Evolutionary conservation across 2,888 invertebrate genomes (phyloP), one percentile per base, ranked within the genome.

Genomic region (Parnassius apollo): DNA sequence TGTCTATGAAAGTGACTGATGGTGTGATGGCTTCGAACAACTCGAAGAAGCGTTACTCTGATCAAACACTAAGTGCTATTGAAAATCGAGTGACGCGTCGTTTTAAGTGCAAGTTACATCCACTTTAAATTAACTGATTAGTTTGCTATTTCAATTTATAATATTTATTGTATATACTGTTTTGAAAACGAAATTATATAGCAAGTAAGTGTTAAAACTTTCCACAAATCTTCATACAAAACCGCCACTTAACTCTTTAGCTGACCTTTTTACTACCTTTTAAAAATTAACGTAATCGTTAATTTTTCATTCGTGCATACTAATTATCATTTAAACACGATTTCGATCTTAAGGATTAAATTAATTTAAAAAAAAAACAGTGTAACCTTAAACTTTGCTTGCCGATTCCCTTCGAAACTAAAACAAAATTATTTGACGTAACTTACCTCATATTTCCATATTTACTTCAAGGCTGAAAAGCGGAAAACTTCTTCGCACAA

Each of bases 1-100:
- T 0, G 83, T 91, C 66, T 92, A 88, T 78, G 92, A 92, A 68
- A 92, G 92, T 70, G 92, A 92, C 82, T 92, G 91, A 92, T 88
- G 85, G 85, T 83, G 81, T 76, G 83, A 79, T 9, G 68, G 73
- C 79, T 85, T 86, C 83, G 83, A 90, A 66, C 85, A 83, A 78
- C 81, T 89, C 73, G 88, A 89, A 81, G 90, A 90, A 75, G 88
- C 90, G 62, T 73, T 91, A 64, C 85, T 91, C 61, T 91, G 77
- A 86, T 74, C 65, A 69, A 67, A 80, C 80, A 81, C 75, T 75
- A 69, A 68, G 76, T 75, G 79, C 75, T 46, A 69, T 68, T 66
- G 62, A 65, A 57, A 64, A 66, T 71, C 69, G 65, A 65, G 70
- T 67, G 65, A 68, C 67, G 68, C 66, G 35, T 59, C 63, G 58